Base-by-base conservation (phyloP, 2,113 vertebrate genomes). In the Datnioides undecimradiatus region DNA sequence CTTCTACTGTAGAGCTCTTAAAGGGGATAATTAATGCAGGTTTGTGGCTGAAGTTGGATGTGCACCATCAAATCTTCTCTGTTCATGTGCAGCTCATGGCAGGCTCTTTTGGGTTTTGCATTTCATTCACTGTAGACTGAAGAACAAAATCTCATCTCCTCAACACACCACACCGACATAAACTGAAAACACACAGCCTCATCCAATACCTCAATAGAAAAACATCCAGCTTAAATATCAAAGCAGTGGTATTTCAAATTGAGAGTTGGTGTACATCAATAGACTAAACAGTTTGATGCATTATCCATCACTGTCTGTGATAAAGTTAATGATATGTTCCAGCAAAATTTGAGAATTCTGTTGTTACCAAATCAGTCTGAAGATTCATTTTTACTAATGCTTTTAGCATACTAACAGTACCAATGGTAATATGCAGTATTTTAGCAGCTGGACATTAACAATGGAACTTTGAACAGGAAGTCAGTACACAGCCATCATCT, bases 401-500 rank as follows among this genome's bases (percentile, higher is more conserved):
- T n/a, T n/a, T n/a, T n/a, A n/a, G n/a, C n/a, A n/a, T n/a, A 46
- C 5, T 4, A 14, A 60, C 11, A 54, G 31, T 27, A 34, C 5
- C 23, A 66, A n/a, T n/a, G n/a, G n/a, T n/a, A n/a, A n/a, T n/a
- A n/a, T n/a, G n/a, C n/a, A n/a, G n/a, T n/a, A n/a, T 51, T 68
- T 84, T 55, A 72, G 41, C 68, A 84, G 64, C 40, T 4, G 51
- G 72, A 78, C 36, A 60, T 85, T 88, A 82, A 86, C 76, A 72
- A 40, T 41, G 6, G 73, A 82, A 82, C 88, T 83, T 88, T 85
- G 81, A 78, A 80, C 77, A 72, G 65, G 77, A 82, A 85, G 88
- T 81, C 57, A 73, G 64, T 21, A 31, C 60, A 49, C 70, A 33
- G 67, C 63, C 31, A 19, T 67, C 74, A 58, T 38, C 40, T 76